Evolutionary conservation across 1,140 invertebrate species (phyloP).

Genomic region (Calliphora vicina): DNA sequence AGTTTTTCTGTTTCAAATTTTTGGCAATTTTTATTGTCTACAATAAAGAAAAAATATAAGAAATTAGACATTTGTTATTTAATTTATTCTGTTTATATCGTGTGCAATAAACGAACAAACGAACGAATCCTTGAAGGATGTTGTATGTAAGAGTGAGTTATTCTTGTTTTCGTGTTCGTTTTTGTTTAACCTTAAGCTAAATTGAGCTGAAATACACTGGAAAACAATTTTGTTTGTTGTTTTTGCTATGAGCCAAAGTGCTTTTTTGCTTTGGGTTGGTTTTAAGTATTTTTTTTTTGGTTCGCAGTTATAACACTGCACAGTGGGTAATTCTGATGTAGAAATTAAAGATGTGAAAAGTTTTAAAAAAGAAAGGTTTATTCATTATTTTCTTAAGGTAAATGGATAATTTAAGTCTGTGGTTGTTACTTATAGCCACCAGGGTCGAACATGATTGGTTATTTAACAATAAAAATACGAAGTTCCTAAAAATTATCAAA

Average conservation of each 20-base stretch:
- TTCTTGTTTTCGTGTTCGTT: background rate
- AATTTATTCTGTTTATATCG: background rate
- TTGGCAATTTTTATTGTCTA: slow-evolving; percentile 19
- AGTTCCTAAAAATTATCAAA: too few species aligned
- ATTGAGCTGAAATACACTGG: background rate
- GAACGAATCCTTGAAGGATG: slow-evolving; percentile 26
- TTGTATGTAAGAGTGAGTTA: background rate
- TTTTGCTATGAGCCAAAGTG: background rate
- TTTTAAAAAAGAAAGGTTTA: too few species aligned
- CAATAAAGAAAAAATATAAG: background rate
- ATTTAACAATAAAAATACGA: too few species aligned
- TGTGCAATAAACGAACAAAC: background rate
- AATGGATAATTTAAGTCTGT: too few species aligned
- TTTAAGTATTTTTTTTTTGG: background rate
- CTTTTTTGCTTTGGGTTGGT: background rate
- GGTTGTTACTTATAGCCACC: too few species aligned
- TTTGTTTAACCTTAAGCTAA: slow-evolving; percentile 23
- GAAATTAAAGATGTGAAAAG: background rate
- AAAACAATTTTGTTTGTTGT: slow-evolving; percentile 9
- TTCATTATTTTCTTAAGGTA: too few species aligned
- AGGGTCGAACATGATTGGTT: too few species aligned
- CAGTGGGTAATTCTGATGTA: background rate
- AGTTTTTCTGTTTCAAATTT: background rate
- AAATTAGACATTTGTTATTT: slow-evolving; percentile 32
- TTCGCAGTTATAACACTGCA: background rate